These are phyloP conservation scores for Drosophila testacea DNA, from an alignment of 2,888 invertebrate species.

Conservation along the genomic window DNA sequence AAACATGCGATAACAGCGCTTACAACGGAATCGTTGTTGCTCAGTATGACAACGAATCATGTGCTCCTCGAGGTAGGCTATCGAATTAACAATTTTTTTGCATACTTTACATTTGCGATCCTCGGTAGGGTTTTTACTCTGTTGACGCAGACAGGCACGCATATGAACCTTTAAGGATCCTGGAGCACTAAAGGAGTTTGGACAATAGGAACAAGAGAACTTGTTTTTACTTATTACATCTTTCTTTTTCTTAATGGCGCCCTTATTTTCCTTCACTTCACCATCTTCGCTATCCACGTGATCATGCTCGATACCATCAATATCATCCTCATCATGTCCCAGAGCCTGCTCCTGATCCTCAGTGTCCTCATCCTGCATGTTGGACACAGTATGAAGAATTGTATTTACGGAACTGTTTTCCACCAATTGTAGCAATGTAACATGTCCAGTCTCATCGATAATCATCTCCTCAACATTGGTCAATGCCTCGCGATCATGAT, in stretches of 20 bases:
- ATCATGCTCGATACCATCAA: slow-evolving; percentile 47
- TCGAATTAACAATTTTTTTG: slow-evolving; percentile 84
- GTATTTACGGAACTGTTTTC: slow-evolving; percentile 79
- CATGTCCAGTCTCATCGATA: slow-evolving; percentile 82
- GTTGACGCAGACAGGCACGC: slow-evolving; percentile 83
- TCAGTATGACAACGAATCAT: slow-evolving; percentile 83
- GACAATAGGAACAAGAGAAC: slow-evolving; percentile 84
- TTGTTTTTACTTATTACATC: slow-evolving; percentile 64
- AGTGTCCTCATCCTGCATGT: slow-evolving; percentile 23
- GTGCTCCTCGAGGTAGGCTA: slow-evolving; percentile 84
- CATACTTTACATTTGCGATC: slow-evolving; percentile 84
- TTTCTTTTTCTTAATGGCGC: slow-evolving; percentile 51
- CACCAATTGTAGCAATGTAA: slow-evolving; percentile 79
- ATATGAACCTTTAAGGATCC: slow-evolving; percentile 84
- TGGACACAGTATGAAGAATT: slow-evolving; percentile 76
- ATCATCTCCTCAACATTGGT: slow-evolving; percentile 80
- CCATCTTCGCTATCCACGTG: slow-evolving; percentile 53
- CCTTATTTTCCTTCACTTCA: slow-evolving; percentile 67
- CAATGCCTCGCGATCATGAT: slow-evolving; percentile 64
- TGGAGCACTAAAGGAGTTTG: slow-evolving; percentile 85
- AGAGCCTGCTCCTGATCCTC: slow-evolving; percentile 20
- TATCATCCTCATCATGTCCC: slow-evolving; percentile 42
- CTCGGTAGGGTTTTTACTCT: slow-evolving; percentile 80
- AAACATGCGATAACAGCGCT: slow-evolving; percentile 84
- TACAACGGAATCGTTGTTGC: slow-evolving; percentile 83